A percentile compares a stretch with the other conserved stretches of the same genome.
phyloP scores from a whole-genome alignment of 2,113 vertebrate genomes.

The Thermophis baileyi region DNA sequence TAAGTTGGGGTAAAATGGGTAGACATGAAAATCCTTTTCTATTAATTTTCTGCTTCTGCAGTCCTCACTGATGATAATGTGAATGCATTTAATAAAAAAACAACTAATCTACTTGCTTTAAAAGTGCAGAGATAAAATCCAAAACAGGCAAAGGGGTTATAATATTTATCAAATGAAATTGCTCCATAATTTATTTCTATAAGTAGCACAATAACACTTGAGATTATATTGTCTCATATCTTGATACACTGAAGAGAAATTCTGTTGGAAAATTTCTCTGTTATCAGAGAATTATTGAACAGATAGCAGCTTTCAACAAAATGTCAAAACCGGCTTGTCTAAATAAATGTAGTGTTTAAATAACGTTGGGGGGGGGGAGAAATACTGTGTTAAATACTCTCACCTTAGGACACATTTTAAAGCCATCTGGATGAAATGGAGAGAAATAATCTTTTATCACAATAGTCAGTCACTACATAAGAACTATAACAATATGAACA shows the following conservation, averaged over 20 bases:
- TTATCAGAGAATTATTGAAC: conserved; percentile 50
- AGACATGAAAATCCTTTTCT: background rate
- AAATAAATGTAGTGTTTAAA: conserved; percentile 67
- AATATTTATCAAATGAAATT: conserved; percentile 26
- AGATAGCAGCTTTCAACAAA: conserved; percentile 55
- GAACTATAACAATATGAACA: conserved; percentile 55
- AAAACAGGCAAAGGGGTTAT: background rate
- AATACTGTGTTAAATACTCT: conserved; percentile 65
- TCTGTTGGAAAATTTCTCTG: conserved; percentile 49
- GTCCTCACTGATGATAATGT: background rate
- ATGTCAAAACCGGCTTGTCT: conserved; percentile 63
- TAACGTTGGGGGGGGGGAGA: conserved; percentile 60
- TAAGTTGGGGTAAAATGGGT: background rate
- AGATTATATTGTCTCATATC: conserved; percentile 41
- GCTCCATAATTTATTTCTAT: conserved; percentile 12
- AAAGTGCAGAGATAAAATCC: background rate
- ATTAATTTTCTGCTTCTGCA: background rate
- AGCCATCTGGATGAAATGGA: conserved; percentile 69
- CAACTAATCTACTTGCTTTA: background rate
- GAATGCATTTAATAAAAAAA: background rate
- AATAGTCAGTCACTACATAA: conserved; percentile 52
- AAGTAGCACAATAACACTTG: conserved; percentile 2
- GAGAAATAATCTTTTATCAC: conserved; percentile 63
- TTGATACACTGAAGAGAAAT: conserved; percentile 37
- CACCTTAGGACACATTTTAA: conserved; percentile 68